These are phyloP conservation scores for Hylomyscus alleni DNA, from an alignment of 2,797 vertebrate genomes.

Conservation along the genomic window DNA sequence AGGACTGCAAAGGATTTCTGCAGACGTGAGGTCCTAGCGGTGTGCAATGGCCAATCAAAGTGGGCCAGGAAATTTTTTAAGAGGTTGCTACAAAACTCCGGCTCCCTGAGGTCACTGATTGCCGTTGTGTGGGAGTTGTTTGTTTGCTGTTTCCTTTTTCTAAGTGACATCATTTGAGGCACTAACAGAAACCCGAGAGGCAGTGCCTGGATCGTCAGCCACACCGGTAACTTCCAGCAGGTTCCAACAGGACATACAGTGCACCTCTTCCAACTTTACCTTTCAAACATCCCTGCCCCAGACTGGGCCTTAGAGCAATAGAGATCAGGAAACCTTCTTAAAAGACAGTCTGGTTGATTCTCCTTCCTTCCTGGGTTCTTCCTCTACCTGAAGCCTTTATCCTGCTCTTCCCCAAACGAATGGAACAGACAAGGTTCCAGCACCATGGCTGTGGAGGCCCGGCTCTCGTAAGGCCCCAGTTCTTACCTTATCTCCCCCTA, in stretches of 20 bases:
- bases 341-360: not conserved
- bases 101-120: not conserved
- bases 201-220: not conserved
- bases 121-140: not conserved
- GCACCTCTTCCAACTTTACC: not conserved
- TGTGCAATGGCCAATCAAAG: not conserved
- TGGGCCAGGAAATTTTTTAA: not conserved
- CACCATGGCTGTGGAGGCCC: not conserved
- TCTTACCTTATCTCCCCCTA: constrained; percentile 10
- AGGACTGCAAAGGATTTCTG: not conserved
- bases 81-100: not conserved
- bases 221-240: not conserved
- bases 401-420: not conserved
- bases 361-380: not conserved
- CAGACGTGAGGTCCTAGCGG: not conserved
- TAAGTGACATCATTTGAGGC: not conserved
- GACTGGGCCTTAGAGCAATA: not conserved
- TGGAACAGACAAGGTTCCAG: not conserved
- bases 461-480: not conserved
- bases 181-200: not conserved
- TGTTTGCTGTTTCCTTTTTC: not conserved
- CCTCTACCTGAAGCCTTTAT: not conserved
- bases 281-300: not conserved
- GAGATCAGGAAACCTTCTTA: not conserved
- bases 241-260: not conserved